Evolutionary conservation across 2,888 invertebrate genomes (phyloP), one percentile per base, ranked within the genome.

Genomic region (Drosophila meridionalis): DNA sequence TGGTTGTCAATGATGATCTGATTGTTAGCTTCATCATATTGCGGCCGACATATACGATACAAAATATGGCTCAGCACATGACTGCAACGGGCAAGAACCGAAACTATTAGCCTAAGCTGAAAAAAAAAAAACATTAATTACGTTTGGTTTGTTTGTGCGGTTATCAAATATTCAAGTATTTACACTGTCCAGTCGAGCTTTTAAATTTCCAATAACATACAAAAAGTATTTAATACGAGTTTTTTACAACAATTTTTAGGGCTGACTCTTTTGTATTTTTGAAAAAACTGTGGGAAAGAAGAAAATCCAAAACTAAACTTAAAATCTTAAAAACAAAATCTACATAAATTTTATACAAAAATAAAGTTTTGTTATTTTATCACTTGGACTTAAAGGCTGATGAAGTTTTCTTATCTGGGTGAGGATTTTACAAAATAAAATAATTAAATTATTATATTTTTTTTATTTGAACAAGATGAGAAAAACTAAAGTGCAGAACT

Each of bases 11-110:
- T 94, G 99, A 99, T 94, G 98, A 98, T 73, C 95, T 99, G 83
- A 98, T 99, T 98, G 99, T 99, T 95, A 99, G 99, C 94, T 99
- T 99, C 95, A 96, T 97, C 94, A 97, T 97, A 91, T 94, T 97
- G 92, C 97, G 97, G 94, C 99, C 99, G 1, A 55, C 66, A 0
- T 67, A 56, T 14, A 8, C 56, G 2, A 69, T 72, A 5, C 56
- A 69, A 5, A 38, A 50, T 6, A 2, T 40, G 0, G 5, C 42
- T 9, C 47, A 56, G 4, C 50, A 52, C 3, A 28, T 82, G 62
- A 0, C 57, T 34, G 80, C 80, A 4, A 1, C 50, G 28, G 80
- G 82, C 40, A 64, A 40, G 59, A 81, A 80, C 55, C 64, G 80
- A 11, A 80, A 80, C 62, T 82, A 36, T 61, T 80, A 78, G 63